Evolutionary conservation across 1,140 invertebrate species (phyloP).

Genomic region (Bombus confusus): DNA sequence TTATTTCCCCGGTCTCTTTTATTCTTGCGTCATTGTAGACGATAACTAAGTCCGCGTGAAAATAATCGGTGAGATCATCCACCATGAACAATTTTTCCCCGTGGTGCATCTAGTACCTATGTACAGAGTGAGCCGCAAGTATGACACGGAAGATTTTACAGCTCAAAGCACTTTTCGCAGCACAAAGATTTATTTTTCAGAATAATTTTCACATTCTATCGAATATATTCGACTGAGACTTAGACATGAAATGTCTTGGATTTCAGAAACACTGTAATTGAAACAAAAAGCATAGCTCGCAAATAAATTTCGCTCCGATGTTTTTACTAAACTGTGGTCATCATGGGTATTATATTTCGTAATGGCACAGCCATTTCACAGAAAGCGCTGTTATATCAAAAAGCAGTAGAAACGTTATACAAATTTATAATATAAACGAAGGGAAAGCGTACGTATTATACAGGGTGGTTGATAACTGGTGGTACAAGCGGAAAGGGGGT

Average conservation of each 20-base stretch:
- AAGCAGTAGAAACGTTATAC: not conserved
- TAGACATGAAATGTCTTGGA: not conserved
- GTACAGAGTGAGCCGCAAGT: not conserved
- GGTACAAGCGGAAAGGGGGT: too few relatives aligned
- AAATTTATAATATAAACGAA: not conserved
- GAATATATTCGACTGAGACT: not conserved
- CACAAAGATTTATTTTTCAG: not conserved
- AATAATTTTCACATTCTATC: not conserved
- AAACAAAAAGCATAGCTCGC: not conserved
- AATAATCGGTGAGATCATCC: not conserved
- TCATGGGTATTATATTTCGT: not conserved
- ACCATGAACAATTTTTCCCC: not conserved
- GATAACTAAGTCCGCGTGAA: not conserved
- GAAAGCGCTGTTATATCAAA: not conserved
- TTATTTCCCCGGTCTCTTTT: not conserved
- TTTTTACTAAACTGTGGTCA: not conserved
- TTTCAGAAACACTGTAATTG: not conserved
- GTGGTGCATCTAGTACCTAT: not conserved
- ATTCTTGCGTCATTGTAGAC: not conserved
- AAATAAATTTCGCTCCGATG: not conserved
- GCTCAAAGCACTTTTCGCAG: not conserved
- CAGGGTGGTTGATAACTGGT: too few relatives aligned
- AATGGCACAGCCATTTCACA: accelerated
- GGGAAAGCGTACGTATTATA: not conserved
- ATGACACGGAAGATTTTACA: not conserved